A percentile compares a stretch with the other conserved stretches of the same genome.
Evolutionary conservation across 1,140 invertebrate genomes (phyloP).

Genomic region (Trichogramma pretiosum): DNA sequence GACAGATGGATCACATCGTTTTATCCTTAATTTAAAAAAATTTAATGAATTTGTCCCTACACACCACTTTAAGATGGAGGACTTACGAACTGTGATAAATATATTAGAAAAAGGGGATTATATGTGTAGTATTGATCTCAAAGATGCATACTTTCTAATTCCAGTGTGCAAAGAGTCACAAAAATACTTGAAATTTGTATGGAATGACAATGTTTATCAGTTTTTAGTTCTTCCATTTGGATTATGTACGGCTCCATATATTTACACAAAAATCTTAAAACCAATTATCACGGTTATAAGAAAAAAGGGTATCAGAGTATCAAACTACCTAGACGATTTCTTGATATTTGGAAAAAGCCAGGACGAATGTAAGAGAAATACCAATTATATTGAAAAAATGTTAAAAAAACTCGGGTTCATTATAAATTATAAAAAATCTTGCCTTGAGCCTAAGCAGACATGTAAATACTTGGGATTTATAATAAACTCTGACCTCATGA

Average conservation of each 20-base stretch:
- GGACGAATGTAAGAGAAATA: background rate
- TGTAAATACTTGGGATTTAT: background rate
- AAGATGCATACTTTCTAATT: background rate
- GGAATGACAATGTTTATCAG: background rate
- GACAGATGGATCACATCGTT: background rate
- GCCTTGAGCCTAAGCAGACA: background rate
- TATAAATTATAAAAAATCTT: background rate
- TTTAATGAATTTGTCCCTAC: background rate
- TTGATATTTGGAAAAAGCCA: background rate
- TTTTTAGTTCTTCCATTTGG: constrained; percentile 2
- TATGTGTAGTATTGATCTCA: constrained; percentile 2
- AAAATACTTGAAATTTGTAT: constrained; percentile 2
- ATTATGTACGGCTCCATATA: background rate
- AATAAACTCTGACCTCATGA: background rate
- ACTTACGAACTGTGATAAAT: background rate
- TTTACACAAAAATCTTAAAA: constrained; percentile 7
- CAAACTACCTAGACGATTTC: constrained; percentile 1
- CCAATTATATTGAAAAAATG: background rate
- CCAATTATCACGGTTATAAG: background rate
- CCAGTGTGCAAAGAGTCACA: background rate
- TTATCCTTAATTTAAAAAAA: constrained; percentile 4
- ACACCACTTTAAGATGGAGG: constrained; percentile 4
- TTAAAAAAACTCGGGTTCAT: background rate
- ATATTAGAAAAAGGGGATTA: background rate
- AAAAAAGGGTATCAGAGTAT: background rate